Conservation (phyloP, 2,113 vertebrate genomes). For the Megaceryle maxima region DNA sequence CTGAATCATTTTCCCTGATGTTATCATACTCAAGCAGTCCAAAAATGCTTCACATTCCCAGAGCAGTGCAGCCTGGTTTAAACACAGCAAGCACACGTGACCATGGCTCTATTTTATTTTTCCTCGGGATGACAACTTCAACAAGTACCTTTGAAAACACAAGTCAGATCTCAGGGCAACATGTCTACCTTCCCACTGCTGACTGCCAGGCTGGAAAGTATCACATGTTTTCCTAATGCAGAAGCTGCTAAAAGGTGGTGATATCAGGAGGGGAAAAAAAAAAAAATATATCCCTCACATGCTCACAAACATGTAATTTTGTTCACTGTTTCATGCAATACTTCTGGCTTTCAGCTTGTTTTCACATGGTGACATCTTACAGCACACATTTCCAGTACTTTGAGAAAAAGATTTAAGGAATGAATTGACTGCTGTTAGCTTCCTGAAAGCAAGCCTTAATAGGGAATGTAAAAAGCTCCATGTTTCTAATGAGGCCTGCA, state of each 20-base stretch:
- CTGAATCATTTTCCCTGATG: conserved; percentile 24
- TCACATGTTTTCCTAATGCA: background rate
- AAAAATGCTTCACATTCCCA: background rate
- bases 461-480: background rate
- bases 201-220: background rate
- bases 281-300: background rate
- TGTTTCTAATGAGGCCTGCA: background rate
- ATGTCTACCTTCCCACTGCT: background rate
- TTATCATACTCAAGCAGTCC: background rate
- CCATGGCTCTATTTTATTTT: background rate
- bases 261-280: background rate
- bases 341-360: background rate
- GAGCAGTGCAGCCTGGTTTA: background rate
- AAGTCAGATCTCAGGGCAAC: background rate
- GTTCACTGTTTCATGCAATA: background rate
- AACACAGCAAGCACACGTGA: background rate
- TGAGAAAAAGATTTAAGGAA: background rate
- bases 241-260: background rate
- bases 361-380: background rate
- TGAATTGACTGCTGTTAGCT: background rate
- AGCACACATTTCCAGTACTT: background rate
- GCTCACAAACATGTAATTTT: background rate
- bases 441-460: background rate
- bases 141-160: background rate
- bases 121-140: background rate